Base-by-base conservation (phyloP, 2,797 vertebrate species). In the Sciaenops ocellatus region DNA sequence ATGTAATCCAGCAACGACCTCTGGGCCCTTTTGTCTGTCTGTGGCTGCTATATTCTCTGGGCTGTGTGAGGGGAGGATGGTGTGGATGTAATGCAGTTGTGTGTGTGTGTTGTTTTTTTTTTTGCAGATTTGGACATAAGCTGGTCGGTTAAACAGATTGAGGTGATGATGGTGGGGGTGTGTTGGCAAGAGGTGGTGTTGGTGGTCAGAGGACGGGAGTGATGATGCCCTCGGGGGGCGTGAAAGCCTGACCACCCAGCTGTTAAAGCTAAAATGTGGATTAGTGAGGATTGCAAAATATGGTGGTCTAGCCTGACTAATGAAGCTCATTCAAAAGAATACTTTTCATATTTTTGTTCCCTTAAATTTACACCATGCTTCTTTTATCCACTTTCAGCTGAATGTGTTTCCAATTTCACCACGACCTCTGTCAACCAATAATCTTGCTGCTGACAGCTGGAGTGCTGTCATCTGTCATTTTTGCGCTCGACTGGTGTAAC, bases 1-100 rank as follows among this genome's bases (percentile, higher is more conserved):
- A 6, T 71, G 73, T 81, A 71, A 73, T 83, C 69, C 46, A 68
- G 80, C 34, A 68, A 61, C 24, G 38, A 68, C 68, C 51, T 65
- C 66, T 70, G 54, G 18, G 18, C n/a, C 7, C 8, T 34, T 68
- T 65, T 83, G 80, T 73, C 38, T 66, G 69, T 71, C 57, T 47
- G 74, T 42, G 56, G 41, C n/a, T 26, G 8, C 38, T 34, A 4
- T 46, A n/a, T 38, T 56, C 22, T 46, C 51, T 47, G 15, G 6
- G 44, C n/a, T 64, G 30, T 52, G 8, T 42, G 52, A 46, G 13
- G 24, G n/a, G 50, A 22, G 13, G 26, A 22, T 38, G 48, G 18
- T 2, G 17, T 51, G 28, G 56, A 30, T 66, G 64, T 2, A 44
- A 52, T 28, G 30, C 17, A 48, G 47, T 28, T 9, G 5, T 54